Conservation (phyloP, 1,140 invertebrate species). For the Apocrypta bakeri region DNA sequence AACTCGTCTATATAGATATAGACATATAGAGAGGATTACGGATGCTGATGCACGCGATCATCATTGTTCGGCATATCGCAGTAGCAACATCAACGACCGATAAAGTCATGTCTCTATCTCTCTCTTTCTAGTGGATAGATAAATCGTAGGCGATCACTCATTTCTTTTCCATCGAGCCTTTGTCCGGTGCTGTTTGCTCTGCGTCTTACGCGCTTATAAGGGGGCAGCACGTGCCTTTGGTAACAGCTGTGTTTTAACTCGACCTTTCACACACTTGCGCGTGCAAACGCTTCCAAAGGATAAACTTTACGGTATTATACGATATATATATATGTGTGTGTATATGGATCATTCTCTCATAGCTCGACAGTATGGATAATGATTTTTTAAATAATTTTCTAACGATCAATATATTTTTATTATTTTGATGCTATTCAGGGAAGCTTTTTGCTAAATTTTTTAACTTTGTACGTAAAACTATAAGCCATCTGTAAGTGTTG, state of each 20-base stretch:
- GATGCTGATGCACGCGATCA: background rate
- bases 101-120: background rate
- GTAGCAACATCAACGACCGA: background rate
- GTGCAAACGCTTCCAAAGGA: too few relatives aligned
- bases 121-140: background rate
- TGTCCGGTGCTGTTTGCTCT: background rate
- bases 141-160: slow-evolving; percentile 1
- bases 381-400: too few relatives aligned
- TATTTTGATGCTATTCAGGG: too few relatives aligned
- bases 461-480: too few relatives aligned
- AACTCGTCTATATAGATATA: background rate
- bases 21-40: background rate
- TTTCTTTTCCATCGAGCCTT: background rate
- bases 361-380: too few relatives aligned
- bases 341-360: too few relatives aligned
- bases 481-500: too few relatives aligned
- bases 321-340: too few relatives aligned
- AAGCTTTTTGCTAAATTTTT: too few relatives aligned
- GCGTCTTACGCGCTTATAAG: background rate
- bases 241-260: background rate
- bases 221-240: background rate
- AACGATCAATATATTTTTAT: too few relatives aligned
- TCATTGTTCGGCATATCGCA: slow-evolving; percentile 6
- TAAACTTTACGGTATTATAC: background rate
- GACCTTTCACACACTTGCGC: background rate